Percentiles rank a stretch among this genome's conserved stretches.
Conservation (phyloP, 2,888 invertebrate species). For the Neria commutata region DNA sequence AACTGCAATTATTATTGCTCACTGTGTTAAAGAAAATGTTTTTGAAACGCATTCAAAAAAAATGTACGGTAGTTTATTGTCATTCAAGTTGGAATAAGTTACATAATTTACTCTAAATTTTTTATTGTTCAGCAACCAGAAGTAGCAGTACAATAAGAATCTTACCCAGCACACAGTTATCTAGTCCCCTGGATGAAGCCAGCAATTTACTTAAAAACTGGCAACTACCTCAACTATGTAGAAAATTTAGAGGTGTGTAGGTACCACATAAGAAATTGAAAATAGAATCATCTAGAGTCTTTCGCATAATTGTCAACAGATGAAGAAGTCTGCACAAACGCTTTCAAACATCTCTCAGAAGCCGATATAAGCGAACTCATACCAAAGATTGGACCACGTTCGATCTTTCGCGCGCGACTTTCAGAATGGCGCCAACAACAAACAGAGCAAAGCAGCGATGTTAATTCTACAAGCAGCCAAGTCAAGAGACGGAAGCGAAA, state of each 20-base stretch:
- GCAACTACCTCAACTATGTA: conserved; percentile 26
- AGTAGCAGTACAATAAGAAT: too few relatives aligned
- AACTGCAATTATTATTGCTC: too few relatives aligned
- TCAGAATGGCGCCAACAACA: conserved; percentile 30
- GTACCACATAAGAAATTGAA: not conserved
- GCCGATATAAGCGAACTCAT: conserved; percentile 39
- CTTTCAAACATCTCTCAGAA: conserved; percentile 37
- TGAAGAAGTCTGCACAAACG: conserved; percentile 34
- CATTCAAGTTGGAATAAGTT: too few relatives aligned
- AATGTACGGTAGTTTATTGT: too few relatives aligned
- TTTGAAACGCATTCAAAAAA: too few relatives aligned
- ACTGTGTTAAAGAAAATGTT: too few relatives aligned
- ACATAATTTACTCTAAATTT: too few relatives aligned
- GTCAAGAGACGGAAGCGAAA: not conserved
- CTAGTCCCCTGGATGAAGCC: conserved; percentile 21
- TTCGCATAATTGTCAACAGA: conserved; percentile 15
- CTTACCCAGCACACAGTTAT: not conserved
- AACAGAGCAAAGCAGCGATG: not conserved
- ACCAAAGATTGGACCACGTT: conserved; percentile 42
- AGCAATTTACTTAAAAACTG: conserved; percentile 33
- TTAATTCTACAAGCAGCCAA: not conserved
- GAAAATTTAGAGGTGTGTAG: conserved; percentile 29
- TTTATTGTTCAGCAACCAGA: too few relatives aligned
- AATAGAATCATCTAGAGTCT: not conserved
- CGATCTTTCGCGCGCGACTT: conserved; percentile 40